Percentiles rank a stretch among this genome's conserved stretches.
Evolutionary conservation across 2,888 invertebrate genomes (phyloP).

Genomic region (Dermolepida albohirtum): DNA sequence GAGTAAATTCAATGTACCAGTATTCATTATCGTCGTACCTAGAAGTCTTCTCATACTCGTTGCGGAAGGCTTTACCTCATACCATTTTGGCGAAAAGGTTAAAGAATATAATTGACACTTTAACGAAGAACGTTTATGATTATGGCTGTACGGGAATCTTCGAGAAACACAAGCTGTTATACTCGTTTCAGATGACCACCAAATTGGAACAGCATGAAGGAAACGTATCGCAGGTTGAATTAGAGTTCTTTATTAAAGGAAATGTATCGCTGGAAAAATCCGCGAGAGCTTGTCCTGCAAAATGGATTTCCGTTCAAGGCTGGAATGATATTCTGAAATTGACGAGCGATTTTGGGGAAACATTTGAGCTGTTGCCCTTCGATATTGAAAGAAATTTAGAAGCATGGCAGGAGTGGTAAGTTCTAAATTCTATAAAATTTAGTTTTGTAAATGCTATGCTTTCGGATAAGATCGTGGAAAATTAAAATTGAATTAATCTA

Average conservation of each 20-base stretch:
- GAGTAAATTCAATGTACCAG: constrained; percentile 92
- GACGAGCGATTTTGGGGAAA: constrained; percentile 73
- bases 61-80: constrained; percentile 86
- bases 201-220: constrained; percentile 81
- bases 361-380: constrained; percentile 75
- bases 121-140: constrained; percentile 90
- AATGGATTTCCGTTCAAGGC: constrained; percentile 65
- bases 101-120: constrained; percentile 82
- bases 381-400: constrained; percentile 69
- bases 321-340: constrained; percentile 89
- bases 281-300: constrained; percentile 72
- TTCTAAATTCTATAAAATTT: neutral
- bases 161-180: constrained; percentile 90
- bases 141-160: constrained; percentile 94
- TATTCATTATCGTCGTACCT: constrained; percentile 89
- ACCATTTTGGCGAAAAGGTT: constrained; percentile 80
- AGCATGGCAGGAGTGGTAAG: constrained; percentile 76
- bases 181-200: constrained; percentile 90
- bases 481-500: too few species aligned
- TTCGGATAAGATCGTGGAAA: too few species aligned
- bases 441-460: too few species aligned
- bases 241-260: constrained; percentile 92
- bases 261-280: constrained; percentile 83
- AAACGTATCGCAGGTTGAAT: constrained; percentile 74
- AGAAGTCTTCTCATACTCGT: constrained; percentile 84